phyloP scores from a whole-genome alignment of 2,888 invertebrate genomes.

The Beris chalybata region DNA sequence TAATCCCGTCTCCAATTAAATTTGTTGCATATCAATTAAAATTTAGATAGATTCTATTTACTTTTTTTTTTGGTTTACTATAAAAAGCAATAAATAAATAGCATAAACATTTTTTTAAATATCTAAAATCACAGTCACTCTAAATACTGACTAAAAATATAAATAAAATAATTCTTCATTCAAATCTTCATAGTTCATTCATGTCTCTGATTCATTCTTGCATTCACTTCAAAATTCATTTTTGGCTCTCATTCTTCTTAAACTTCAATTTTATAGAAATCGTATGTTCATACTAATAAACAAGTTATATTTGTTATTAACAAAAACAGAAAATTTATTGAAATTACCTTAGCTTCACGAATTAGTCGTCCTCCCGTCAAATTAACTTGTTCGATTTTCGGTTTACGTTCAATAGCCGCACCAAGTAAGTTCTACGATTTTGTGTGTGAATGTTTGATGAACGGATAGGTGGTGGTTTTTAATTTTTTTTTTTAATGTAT shows the following conservation, averaged over 20 bases:
- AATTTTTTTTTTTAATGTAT: constrained; percentile 28
- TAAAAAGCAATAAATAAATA: constrained; percentile 40
- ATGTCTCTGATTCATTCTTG: neutral
- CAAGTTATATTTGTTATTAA: constrained; percentile 26
- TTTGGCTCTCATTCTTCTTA: constrained; percentile 1
- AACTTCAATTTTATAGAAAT: constrained; percentile 1
- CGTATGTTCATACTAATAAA: neutral
- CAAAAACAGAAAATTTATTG: constrained; percentile 53
- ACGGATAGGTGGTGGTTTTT: constrained; percentile 28
- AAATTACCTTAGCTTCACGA: constrained; percentile 92
- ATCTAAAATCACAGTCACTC: too few relatives aligned
- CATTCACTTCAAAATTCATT: neutral
- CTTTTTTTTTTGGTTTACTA: constrained; percentile 16
- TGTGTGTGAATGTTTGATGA: constrained; percentile 14
- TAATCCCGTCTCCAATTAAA: constrained; percentile 35
- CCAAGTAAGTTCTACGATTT: constrained; percentile 81
- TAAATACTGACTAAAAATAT: too few relatives aligned
- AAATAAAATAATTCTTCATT: neutral
- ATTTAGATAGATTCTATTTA: constrained; percentile 17
- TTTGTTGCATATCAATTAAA: neutral
- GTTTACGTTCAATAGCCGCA: constrained; percentile 88
- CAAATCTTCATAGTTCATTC: constrained; percentile 1
- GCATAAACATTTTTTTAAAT: neutral
- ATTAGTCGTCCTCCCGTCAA: constrained; percentile 93
- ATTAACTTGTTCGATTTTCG: constrained; percentile 94